Evolutionary conservation across 2,888 invertebrate species (phyloP).

Genomic region (Calameuta filiformis): DNA sequence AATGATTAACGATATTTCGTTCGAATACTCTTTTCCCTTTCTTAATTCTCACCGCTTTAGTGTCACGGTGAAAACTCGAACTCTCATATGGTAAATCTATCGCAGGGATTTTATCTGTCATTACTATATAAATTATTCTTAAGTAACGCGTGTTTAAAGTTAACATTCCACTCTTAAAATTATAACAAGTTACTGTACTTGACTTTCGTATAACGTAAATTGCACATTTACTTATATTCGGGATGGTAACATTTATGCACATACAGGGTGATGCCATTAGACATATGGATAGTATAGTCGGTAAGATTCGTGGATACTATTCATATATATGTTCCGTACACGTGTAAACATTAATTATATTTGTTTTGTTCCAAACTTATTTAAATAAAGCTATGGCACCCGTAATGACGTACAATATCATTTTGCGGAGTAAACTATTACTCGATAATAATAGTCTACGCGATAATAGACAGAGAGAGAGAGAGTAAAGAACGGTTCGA

Average conservation of each 20-base stretch:
- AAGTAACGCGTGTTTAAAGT: conserved; percentile 1
- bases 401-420: not conserved
- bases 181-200: conserved; percentile 3
- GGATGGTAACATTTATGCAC: not conserved
- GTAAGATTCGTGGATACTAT: not conserved
- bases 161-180: not conserved
- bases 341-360: not conserved
- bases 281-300: not conserved
- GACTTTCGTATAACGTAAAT: not conserved
- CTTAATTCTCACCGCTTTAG: not conserved
- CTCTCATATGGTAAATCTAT: not conserved
- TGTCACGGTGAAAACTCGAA: not conserved
- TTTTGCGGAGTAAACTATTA: not conserved
- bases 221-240: not conserved
- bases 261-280: not conserved
- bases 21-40: not conserved
- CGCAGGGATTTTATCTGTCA: not conserved
- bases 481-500: not conserved
- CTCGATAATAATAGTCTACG: not conserved
- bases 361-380: not conserved
- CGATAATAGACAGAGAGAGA: not conserved
- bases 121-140: not conserved
- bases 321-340: not conserved
- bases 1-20: no score
- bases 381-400: not conserved